Conservation (phyloP, 2,113 vertebrate species). For the Pseudorhombus dupliciocellatus region DNA sequence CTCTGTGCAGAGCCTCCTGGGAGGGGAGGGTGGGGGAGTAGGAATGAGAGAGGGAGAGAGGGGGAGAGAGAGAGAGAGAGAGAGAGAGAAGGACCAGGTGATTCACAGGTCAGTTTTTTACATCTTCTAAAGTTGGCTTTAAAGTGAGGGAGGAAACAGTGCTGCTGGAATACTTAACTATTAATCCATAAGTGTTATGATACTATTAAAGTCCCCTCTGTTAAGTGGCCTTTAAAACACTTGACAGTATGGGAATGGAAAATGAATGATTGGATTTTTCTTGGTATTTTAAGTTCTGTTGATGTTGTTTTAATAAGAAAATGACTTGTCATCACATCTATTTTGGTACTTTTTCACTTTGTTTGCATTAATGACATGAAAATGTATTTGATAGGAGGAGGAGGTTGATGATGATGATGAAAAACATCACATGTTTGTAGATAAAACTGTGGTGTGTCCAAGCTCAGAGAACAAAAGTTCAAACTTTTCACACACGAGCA, state of each 20-base stretch:
- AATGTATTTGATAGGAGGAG: not conserved
- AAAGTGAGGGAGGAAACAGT: constrained; percentile 41
- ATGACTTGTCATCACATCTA: not conserved
- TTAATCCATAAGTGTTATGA: constrained; percentile 62
- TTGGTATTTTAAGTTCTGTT: constrained; percentile 5
- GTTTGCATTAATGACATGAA: not conserved
- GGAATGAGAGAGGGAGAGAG: constrained; percentile 19
- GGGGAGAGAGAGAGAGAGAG: constrained; percentile 1
- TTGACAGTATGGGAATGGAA: constrained; percentile 45
- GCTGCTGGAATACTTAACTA: constrained; percentile 71
- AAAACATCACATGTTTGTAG: not conserved
- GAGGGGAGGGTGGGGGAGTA: constrained; percentile 42
- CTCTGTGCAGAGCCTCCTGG: constrained; percentile 50
- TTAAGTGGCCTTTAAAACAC: constrained; percentile 65
- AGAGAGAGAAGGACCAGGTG: constrained; percentile 55
- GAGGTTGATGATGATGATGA: not conserved
- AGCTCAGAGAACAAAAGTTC: no score
- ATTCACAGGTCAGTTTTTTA: constrained; percentile 72
- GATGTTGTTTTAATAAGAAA: constrained; percentile 20
- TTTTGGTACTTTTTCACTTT: constrained; percentile 2
- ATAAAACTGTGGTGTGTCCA: no score
- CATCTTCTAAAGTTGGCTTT: constrained; percentile 66
- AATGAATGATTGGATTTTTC: constrained; percentile 35
- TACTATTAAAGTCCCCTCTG: constrained; percentile 50
- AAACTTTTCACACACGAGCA: no score